phyloP scores from a whole-genome alignment of 2,888 invertebrate species.

The Phengaris arion region DNA sequence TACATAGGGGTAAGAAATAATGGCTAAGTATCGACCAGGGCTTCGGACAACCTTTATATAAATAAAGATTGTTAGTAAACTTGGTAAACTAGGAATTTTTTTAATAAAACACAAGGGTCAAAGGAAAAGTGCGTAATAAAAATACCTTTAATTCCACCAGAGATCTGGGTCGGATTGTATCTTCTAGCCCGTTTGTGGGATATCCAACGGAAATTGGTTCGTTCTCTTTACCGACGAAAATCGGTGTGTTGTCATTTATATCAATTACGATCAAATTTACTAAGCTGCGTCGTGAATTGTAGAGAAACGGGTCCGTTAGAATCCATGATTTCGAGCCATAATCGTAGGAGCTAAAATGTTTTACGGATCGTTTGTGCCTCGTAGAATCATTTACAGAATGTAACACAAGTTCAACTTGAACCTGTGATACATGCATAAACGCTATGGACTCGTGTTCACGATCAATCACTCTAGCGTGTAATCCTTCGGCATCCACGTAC shows the following conservation, averaged over 20 bases:
- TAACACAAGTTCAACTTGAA: conserved; percentile 67
- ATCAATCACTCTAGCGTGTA: conserved; percentile 62
- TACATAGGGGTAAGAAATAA: background rate
- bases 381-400: conserved; percentile 51
- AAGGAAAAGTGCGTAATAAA: conserved; percentile 36
- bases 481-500: conserved; percentile 59
- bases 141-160: conserved; percentile 69
- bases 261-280: conserved; percentile 75
- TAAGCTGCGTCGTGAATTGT: conserved; percentile 60
- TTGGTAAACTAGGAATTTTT: background rate
- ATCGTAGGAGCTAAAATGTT: conserved; percentile 50
- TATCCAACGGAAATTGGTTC: conserved; percentile 70
- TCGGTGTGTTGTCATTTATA: conserved; percentile 75
- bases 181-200: conserved; percentile 61
- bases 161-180: conserved; percentile 63
- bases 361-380: conserved; percentile 54
- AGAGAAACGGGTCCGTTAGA: conserved; percentile 60
- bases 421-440: conserved; percentile 69
- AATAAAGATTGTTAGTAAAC: background rate
- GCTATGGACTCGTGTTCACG: conserved; percentile 70
- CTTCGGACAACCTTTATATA: background rate
- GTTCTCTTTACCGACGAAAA: conserved; percentile 60
- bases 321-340: conserved; percentile 67
- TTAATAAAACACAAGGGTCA: background rate
- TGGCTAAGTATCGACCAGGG: background rate